Conservation (phyloP, 2,797 vertebrate species). For the Alfaro cultratus region DNA sequence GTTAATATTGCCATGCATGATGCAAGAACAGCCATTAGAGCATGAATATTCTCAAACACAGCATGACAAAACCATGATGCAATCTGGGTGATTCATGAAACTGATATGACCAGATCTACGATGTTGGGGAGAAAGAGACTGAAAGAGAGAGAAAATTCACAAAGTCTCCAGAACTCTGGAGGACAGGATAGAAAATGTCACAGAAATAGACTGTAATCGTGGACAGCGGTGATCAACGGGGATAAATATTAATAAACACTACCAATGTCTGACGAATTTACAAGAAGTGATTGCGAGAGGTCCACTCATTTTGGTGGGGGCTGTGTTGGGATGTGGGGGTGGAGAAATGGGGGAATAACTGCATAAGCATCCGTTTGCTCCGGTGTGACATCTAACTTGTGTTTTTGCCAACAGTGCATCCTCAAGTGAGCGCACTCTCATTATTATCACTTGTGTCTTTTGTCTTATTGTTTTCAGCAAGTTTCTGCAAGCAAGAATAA, state of each 20-base stretch:
- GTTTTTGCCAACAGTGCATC: constrained; percentile 39
- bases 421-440: constrained; percentile 19
- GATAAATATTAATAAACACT: constrained; percentile 76
- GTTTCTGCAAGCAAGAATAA: constrained; percentile 54
- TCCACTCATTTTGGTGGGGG: constrained; percentile 3
- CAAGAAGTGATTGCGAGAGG: constrained; percentile 23
- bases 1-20: constrained; percentile 24
- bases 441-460: constrained; percentile 51
- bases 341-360: constrained; percentile 18
- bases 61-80: constrained; percentile 39
- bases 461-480: constrained; percentile 38
- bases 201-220: constrained; percentile 52
- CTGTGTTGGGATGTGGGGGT: no score
- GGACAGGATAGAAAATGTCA: constrained; percentile 49
- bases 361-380: constrained; percentile 37
- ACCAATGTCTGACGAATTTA: constrained; percentile 56
- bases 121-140: constrained; percentile 22
- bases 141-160: constrained; percentile 13
- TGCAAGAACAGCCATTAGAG: constrained; percentile 31
- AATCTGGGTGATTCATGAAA: constrained; percentile 51
- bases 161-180: constrained; percentile 41
- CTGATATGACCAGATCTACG: constrained; percentile 57
- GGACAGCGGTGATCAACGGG: constrained; percentile 56
- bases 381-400: constrained; percentile 53
- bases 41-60: constrained; percentile 35